Evolutionary conservation across 2,888 invertebrate genomes (phyloP), one percentile per base, ranked within the genome.

Genomic region (Xestia rhomboidea): DNA sequence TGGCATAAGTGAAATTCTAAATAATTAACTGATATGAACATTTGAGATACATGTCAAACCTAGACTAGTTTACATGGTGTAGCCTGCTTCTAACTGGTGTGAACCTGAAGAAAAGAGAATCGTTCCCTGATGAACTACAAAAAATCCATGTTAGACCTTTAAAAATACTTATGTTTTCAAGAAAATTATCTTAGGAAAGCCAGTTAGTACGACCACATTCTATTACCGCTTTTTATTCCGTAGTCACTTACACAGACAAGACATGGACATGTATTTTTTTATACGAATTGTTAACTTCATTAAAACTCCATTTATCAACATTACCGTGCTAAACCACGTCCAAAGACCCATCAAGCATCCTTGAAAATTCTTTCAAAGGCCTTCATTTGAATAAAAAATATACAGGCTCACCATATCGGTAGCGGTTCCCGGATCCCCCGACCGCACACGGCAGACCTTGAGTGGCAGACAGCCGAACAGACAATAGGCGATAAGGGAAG

Each of bases 401-500:
- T 67, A 77, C 76, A 75, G 27, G 46, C 76, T 49, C 64, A 69
- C 86, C 82, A 82, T 88, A 88, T 80, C 57, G 68, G 84, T 68
- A 54, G 38, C 75, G 77, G 83, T 84, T 86, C 84, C 87, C 88
- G 88, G 89, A 88, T 88, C 84, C 74, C 78, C 77, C 77, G 91
- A 93, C 92, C 91, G 89, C 93, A 92, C 91, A 81, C 86, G 83
- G 82, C 90, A 91, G 91, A 89, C 94, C 92, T 93, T 93, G 93
- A 84, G 77, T 69, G 81, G 82, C 90, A 87, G 89, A 88, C 90
- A 78, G 86, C 87, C 89, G 85, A 83, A 89, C 91, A 89, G 89
- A 94, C 95, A 95, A 95, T 95, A 89, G 94, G 91, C 91, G 91
- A 93, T 95, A 93, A 94, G 94, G 93, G 94, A 95, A 94, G 92